Conservation (phyloP, 2,888 invertebrate genomes). For the Drosophila infuscata region DNA sequence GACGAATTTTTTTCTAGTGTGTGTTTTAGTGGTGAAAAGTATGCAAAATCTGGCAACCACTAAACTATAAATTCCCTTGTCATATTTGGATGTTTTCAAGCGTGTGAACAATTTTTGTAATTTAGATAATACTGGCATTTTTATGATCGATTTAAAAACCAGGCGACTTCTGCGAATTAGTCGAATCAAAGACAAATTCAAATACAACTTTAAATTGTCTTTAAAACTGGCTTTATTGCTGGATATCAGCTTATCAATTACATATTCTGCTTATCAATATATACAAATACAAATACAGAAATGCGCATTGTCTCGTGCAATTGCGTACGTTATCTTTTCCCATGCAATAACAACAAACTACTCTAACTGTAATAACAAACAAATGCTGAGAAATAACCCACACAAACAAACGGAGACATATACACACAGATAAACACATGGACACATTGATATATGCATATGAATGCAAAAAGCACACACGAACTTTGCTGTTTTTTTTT, state of each 20-base stretch:
- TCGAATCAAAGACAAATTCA: not conserved
- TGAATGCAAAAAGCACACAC: slow-evolving; percentile 31
- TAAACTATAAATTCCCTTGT: not conserved
- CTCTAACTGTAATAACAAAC: slow-evolving; percentile 53
- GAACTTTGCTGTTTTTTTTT: slow-evolving; percentile 59
- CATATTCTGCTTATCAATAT: slow-evolving; percentile 21
- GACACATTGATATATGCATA: slow-evolving; percentile 20
- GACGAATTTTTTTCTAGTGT: not conserved
- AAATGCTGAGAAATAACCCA: slow-evolving; percentile 41
- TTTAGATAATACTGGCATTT: not conserved
- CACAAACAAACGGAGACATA: not conserved
- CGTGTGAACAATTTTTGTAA: not conserved
- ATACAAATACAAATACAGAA: slow-evolving; percentile 7
- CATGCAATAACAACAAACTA: slow-evolving; percentile 56
- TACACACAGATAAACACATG: slow-evolving; percentile 4
- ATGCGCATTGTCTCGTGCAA: slow-evolving; percentile 61
- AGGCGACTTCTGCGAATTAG: not conserved
- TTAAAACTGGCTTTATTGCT: not conserved
- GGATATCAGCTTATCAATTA: slow-evolving; percentile 28
- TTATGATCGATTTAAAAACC: not conserved
- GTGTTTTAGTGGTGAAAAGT: not conserved
- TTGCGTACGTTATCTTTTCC: slow-evolving; percentile 69
- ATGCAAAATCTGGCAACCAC: not conserved
- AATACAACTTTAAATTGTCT: not conserved
- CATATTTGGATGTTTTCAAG: not conserved